phyloP scores from a whole-genome alignment of 2,113 vertebrate genomes.

The Cacatua alba region DNA sequence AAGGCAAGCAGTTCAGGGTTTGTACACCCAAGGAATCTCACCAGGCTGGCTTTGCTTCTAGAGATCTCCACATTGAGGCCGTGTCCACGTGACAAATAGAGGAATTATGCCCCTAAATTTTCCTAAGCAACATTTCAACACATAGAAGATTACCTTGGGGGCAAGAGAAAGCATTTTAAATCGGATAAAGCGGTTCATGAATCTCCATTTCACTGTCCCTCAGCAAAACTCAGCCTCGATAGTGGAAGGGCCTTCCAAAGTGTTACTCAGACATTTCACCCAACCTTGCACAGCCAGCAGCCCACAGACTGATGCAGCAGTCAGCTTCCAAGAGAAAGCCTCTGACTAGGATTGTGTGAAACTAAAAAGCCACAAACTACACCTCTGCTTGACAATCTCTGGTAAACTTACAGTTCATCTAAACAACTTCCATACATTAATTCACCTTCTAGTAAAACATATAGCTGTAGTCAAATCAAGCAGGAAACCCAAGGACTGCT shows the following conservation, averaged over 20 bases:
- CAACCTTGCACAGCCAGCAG: too few species aligned
- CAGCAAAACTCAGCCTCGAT: too few species aligned
- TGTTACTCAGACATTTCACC: too few species aligned
- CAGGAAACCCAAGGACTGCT: not conserved
- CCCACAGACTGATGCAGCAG: too few species aligned
- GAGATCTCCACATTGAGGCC: not conserved
- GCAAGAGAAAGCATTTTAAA: not conserved
- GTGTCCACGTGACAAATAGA: fast-evolving
- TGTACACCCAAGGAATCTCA: not conserved
- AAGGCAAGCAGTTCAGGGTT: not conserved
- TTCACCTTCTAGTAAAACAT: not conserved
- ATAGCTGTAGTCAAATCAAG: not conserved
- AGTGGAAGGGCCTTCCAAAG: too few species aligned
- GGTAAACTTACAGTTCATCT: not conserved
- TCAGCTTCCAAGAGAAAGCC: too few species aligned
- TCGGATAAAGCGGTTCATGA: not conserved
- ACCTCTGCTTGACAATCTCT: not conserved
- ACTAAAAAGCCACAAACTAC: not conserved
- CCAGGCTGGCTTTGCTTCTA: too few species aligned
- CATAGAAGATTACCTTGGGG: too few species aligned
- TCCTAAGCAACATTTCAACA: not conserved
- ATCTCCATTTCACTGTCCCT: too few species aligned
- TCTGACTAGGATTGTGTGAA: not conserved
- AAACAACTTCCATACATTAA: not conserved
- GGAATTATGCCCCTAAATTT: not conserved